Evolutionary conservation across 2,888 invertebrate genomes (phyloP).

Genomic region (Endotricha flammealis): DNA sequence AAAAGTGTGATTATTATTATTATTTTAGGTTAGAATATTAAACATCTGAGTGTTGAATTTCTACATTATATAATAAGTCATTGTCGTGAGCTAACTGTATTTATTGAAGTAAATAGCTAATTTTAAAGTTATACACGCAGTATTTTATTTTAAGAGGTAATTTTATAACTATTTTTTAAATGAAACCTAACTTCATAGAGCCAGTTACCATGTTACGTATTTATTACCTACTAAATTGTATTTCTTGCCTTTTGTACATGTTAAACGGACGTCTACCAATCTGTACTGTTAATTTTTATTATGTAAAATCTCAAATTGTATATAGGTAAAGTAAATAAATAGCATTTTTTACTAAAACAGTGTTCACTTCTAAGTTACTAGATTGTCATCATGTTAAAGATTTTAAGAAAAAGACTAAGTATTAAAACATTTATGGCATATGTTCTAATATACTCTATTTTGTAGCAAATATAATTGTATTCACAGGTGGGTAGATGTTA

Average conservation of each 20-base stretch:
- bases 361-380: no score
- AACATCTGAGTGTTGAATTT: slow-evolving; percentile 60
- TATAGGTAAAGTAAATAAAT: no score
- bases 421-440: no score
- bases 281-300: slow-evolving; percentile 17
- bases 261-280: slow-evolving; percentile 24
- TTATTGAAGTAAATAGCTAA: slow-evolving; percentile 17
- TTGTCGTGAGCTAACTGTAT: slow-evolving; percentile 45
- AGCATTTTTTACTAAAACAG: no score
- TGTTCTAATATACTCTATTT: no score
- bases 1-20: slow-evolving; percentile 75
- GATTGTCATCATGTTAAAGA: no score
- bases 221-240: slow-evolving; percentile 9
- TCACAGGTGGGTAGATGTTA: no score
- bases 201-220: slow-evolving; percentile 29
- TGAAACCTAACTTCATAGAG: slow-evolving; percentile 7
- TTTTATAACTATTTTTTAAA: not conserved
- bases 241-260: no score
- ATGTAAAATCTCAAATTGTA: no score
- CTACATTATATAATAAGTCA: slow-evolving; percentile 65
- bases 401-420: no score
- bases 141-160: slow-evolving; percentile 17
- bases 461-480: no score
- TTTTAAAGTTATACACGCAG: slow-evolving; percentile 14
- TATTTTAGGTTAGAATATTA: slow-evolving; percentile 64